Evolutionary conservation across 2,113 vertebrate species (phyloP).

Genomic region (Amphilophus citrinellus): DNA sequence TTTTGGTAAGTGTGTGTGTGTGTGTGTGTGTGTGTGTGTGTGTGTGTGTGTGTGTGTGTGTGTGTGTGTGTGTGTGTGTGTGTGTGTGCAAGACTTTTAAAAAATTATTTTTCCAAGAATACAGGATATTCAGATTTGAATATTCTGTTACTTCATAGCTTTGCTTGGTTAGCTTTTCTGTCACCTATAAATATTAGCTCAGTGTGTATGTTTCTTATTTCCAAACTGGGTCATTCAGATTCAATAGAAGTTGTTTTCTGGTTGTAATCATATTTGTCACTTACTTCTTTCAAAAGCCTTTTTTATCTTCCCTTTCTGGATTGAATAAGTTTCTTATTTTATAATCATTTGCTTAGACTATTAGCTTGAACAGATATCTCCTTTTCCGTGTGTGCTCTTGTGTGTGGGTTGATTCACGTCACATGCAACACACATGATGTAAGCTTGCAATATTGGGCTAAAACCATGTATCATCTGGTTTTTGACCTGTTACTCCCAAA

Average conservation of each 20-base stretch:
- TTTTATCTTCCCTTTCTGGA: slow-evolving; percentile 52
- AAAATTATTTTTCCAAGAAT: background rate
- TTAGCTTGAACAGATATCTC: slow-evolving; percentile 24
- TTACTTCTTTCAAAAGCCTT: slow-evolving; percentile 17
- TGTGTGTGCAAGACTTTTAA: background rate
- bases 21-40: background rate
- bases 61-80: no score
- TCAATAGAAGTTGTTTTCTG: slow-evolving; percentile 32
- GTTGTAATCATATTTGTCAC: slow-evolving; percentile 41
- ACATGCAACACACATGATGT: slow-evolving; percentile 43
- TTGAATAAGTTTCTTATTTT: slow-evolving; percentile 34
- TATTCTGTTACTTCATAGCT: slow-evolving; percentile 1
- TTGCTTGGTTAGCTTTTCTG: background rate
- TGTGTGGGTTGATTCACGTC: slow-evolving; percentile 26
- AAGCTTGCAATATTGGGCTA: slow-evolving; percentile 33
- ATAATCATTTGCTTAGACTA: slow-evolving; percentile 38
- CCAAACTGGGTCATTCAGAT: slow-evolving; percentile 42
- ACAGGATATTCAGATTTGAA: slow-evolving; percentile 1
- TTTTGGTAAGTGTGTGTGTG: slow-evolving; percentile 14
- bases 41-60: no score
- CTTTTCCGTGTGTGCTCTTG: background rate
- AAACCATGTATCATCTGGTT: slow-evolving; percentile 67
- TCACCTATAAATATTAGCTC: slow-evolving; percentile 14
- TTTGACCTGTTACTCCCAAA: slow-evolving; percentile 65
- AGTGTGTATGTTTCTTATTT: slow-evolving; percentile 35